Percentiles rank a stretch among this genome's conserved stretches.
Evolutionary conservation across 2,888 invertebrate genomes (phyloP).

Genomic region (Invenusta paracnida): DNA sequence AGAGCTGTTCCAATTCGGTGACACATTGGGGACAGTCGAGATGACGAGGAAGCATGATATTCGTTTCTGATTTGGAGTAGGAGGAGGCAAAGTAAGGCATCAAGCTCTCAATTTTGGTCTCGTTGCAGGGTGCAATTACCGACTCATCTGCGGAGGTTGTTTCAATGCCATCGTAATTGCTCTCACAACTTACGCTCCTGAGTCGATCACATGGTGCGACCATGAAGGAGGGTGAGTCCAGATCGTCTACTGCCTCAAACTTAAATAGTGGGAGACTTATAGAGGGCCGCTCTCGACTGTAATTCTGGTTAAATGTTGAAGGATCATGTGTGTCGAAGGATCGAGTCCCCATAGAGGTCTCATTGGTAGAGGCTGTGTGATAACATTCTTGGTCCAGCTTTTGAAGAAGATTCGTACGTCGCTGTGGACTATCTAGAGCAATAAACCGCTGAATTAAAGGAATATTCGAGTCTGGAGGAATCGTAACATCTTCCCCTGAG

Average conservation of each 20-base stretch:
- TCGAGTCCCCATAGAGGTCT: neutral
- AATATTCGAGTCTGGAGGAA: too few species aligned
- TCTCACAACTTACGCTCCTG: neutral
- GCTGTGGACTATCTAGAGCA: neutral
- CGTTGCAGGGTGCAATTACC: neutral
- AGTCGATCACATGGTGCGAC: neutral
- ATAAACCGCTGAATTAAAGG: too few species aligned
- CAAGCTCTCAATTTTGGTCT: too few species aligned
- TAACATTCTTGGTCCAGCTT: neutral
- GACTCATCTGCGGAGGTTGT: neutral
- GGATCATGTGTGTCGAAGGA: too few species aligned
- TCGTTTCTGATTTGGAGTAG: neutral
- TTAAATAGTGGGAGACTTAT: neutral
- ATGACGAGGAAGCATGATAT: neutral
- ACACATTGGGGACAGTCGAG: slow-evolving; percentile 6
- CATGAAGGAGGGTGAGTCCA: neutral
- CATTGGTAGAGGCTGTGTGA: neutral
- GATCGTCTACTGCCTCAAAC: neutral
- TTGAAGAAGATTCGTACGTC: neutral
- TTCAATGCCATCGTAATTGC: neutral
- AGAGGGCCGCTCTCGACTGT: neutral
- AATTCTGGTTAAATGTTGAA: neutral
- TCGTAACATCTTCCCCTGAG: too few species aligned
- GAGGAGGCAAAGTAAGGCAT: too few species aligned
- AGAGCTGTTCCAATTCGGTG: neutral